These are phyloP conservation scores for Lucinisca nassula DNA, from an alignment of 2,888 invertebrate species.

Conservation along the genomic window DNA sequence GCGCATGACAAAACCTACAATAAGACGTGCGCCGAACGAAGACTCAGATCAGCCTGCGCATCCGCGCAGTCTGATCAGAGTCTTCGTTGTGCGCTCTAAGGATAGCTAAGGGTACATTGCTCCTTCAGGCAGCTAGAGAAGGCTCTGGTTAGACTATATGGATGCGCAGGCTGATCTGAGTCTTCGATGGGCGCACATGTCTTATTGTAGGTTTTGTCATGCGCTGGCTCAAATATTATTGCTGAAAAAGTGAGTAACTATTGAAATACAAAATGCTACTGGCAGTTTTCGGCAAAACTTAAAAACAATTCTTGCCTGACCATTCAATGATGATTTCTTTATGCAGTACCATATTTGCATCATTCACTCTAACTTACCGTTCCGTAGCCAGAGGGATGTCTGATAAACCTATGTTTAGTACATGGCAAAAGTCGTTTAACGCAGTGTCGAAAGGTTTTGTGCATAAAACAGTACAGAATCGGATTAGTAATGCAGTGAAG, in stretches of 20 bases:
- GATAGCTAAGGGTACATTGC: too few species aligned
- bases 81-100: too few species aligned
- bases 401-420: constrained; percentile 36
- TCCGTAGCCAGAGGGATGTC: constrained; percentile 55
- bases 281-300: not conserved
- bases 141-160: too few species aligned
- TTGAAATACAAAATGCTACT: not conserved
- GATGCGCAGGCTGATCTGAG: too few species aligned
- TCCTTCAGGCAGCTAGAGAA: too few species aligned
- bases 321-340: not conserved
- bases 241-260: not conserved
- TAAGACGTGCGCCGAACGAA: too few species aligned
- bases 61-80: too few species aligned
- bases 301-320: not conserved
- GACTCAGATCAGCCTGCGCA: too few species aligned
- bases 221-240: not conserved
- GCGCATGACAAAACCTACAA: too few species aligned
- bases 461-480: constrained; percentile 93
- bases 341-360: not conserved
- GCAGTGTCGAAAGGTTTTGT: constrained; percentile 90
- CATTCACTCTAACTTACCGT: constrained; percentile 46
- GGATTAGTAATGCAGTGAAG: constrained; percentile 94
- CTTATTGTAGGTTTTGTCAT: too few species aligned
- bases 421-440: constrained; percentile 69
- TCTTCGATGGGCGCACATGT: too few species aligned